Evolutionary conservation across 2,797 vertebrate species (phyloP).

Genomic region (Sebastes minor): DNA sequence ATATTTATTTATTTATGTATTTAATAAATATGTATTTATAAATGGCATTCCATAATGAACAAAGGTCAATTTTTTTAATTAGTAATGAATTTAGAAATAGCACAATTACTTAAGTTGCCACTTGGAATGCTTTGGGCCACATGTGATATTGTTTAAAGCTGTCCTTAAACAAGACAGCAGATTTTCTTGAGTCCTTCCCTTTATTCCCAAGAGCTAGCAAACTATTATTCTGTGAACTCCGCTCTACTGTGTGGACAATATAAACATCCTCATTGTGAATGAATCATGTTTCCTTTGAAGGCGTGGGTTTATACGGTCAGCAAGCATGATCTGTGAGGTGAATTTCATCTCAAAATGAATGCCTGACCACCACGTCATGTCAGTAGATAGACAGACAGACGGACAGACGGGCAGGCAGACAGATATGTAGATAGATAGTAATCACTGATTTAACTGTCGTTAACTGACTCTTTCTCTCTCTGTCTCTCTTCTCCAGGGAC

Average conservation of each 20-base stretch:
- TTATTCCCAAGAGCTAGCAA: not conserved
- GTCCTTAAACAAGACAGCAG: not conserved
- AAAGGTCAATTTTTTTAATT: not conserved
- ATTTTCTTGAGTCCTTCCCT: not conserved
- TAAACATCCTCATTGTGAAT: slow-evolving; percentile 12
- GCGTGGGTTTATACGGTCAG: not conserved
- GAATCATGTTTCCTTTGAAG: not conserved
- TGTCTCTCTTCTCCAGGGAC: slow-evolving; percentile 84
- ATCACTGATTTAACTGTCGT: slow-evolving; percentile 1
- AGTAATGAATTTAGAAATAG: not conserved
- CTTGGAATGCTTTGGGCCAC: not conserved
- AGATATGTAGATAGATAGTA: not conserved
- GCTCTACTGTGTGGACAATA: not conserved
- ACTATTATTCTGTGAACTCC: not conserved
- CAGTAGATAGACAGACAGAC: not conserved
- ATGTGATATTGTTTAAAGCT: not conserved
- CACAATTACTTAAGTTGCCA: not conserved
- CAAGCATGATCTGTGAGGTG: not conserved
- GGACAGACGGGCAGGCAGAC: not conserved
- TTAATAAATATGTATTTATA: no score
- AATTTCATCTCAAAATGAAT: not conserved
- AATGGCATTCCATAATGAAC: not conserved
- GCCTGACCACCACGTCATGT: not conserved
- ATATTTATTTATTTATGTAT: no score
- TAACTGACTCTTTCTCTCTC: slow-evolving; percentile 32